Percentiles rank a stretch among this genome's conserved stretches.
phyloP scores from a whole-genome alignment of 2,888 invertebrate species.

The Hyppa rectilinea region DNA sequence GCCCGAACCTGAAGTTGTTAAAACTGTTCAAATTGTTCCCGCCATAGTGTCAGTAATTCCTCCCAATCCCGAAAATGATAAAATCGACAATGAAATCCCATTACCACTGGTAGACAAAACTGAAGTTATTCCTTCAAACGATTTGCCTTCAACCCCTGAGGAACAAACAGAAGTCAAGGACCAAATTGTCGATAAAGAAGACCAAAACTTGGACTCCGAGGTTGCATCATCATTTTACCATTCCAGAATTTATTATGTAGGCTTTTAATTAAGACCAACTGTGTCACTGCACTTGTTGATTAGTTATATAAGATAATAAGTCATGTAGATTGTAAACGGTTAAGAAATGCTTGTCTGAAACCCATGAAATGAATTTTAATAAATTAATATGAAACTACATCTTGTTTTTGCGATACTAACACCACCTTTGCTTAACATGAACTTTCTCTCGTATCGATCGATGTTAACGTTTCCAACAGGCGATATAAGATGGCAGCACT shows the following conservation, averaged over 20 bases:
- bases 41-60: constrained; percentile 69
- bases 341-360: constrained; percentile 37
- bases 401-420: constrained; percentile 51
- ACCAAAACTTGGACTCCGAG: constrained; percentile 78
- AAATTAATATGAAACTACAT: constrained; percentile 25
- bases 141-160: constrained; percentile 43
- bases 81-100: constrained; percentile 51
- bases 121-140: constrained; percentile 53
- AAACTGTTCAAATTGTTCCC: constrained; percentile 71
- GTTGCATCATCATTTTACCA: constrained; percentile 85
- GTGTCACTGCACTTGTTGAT: constrained; percentile 48
- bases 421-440: constrained; percentile 56
- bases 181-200: constrained; percentile 64
- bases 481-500: constrained; percentile 57
- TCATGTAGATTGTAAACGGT: constrained; percentile 57
- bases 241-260: constrained; percentile 81
- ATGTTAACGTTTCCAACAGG: neutral
- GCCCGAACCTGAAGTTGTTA: constrained; percentile 67
- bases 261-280: constrained; percentile 63
- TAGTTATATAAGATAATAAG: constrained; percentile 60
- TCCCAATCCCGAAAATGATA: constrained; percentile 44
- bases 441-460: constrained; percentile 15
- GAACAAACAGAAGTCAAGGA: constrained; percentile 57
- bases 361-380: constrained; percentile 56
- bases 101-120: constrained; percentile 57